A percentile compares a stretch with the other conserved stretches of the same genome.
Conservation (phyloP, 2,888 invertebrate genomes). For the Zygothrica quintamaculata region DNA sequence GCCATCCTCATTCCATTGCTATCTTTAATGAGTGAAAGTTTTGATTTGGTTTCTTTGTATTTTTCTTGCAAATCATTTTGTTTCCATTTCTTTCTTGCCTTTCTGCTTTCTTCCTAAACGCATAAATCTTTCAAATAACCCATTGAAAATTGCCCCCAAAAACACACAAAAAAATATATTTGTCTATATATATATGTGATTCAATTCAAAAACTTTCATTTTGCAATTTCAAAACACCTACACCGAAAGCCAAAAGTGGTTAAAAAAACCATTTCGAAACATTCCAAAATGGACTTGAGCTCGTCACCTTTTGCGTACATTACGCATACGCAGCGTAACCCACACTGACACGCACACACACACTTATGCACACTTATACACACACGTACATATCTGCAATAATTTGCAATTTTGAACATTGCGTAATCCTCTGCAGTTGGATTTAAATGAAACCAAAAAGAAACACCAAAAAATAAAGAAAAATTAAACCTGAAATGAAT, state of each 20-base stretch:
- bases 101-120: constrained; percentile 50
- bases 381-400: constrained; percentile 48
- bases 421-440: constrained; percentile 71
- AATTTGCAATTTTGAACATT: constrained; percentile 70
- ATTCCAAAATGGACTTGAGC: constrained; percentile 26
- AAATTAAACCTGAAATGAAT: constrained; percentile 64
- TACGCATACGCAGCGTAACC: constrained; percentile 68
- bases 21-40: constrained; percentile 67
- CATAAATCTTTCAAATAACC: constrained; percentile 50
- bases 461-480: too few species aligned
- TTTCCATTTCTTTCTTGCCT: too few species aligned
- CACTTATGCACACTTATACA: constrained; percentile 1
- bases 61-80: constrained; percentile 35
- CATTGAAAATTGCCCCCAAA: constrained; percentile 33
- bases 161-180: too few species aligned
- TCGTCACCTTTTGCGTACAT: constrained; percentile 55
- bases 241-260: constrained; percentile 3
- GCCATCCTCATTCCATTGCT: constrained; percentile 28
- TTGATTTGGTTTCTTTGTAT: constrained; percentile 21
- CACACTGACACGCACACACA: constrained; percentile 8
- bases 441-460: constrained; percentile 56
- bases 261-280: constrained; percentile 41
- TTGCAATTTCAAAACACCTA: constrained; percentile 28
- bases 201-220: constrained; percentile 60
- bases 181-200: too few species aligned